A percentile compares a stretch with the other conserved stretches of the same genome.
phyloP scores from a whole-genome alignment of 2,797 vertebrate species.

The Pteronotus mesoamericanus region DNA sequence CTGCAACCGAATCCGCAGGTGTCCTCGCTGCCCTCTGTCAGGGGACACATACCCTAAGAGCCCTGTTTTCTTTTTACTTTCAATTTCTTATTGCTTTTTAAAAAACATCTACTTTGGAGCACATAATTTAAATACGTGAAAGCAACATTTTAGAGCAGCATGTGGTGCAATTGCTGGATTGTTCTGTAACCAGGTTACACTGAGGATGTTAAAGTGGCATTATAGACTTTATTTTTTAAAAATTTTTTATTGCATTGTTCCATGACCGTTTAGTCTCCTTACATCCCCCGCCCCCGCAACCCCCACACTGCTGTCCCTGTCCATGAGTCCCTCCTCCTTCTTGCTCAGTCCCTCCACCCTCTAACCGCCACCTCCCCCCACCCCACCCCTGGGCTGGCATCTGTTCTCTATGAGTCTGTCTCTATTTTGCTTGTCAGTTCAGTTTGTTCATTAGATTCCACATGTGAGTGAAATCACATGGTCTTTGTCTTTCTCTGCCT shows the following conservation, averaged over 20 bases:
- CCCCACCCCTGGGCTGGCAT: too few species aligned
- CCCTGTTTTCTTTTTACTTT: not conserved
- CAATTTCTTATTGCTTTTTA: not conserved
- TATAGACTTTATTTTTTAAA: not conserved
- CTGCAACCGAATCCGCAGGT: not conserved
- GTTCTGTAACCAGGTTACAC: not conserved
- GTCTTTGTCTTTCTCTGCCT: not conserved
- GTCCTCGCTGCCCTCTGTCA: not conserved
- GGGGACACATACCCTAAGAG: not conserved
- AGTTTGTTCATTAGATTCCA: not conserved
- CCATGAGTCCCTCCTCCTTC: not conserved
- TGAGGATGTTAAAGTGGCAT: not conserved
- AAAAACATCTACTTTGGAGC: not conserved
- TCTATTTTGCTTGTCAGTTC: not conserved
- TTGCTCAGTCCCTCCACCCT: not conserved
- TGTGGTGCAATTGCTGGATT: not conserved
- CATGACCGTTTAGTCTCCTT: not conserved
- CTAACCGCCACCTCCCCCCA: too few species aligned
- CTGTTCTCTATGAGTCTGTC: not conserved
- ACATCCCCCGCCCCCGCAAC: not conserved
- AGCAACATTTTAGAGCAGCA: not conserved
- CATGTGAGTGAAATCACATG: not conserved
- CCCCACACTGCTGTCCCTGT: not conserved
- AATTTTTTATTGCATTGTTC: not conserved
- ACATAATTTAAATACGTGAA: not conserved